phyloP scores from a whole-genome alignment of 2,113 vertebrate genomes.

The Ploceus nigricollis region DNA sequence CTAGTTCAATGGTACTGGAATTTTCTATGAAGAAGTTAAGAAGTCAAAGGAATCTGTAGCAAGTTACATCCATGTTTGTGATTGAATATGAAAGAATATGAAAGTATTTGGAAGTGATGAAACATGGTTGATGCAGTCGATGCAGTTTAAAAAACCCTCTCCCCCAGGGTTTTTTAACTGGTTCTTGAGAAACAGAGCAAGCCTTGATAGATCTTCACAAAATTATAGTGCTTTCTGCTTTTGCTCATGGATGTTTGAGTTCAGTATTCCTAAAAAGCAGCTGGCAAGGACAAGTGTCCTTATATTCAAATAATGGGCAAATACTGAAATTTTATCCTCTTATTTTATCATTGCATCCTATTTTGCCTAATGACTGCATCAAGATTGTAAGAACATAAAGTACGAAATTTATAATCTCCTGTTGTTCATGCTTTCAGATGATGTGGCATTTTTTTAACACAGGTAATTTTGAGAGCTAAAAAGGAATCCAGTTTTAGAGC shows the following conservation, averaged over 20 bases:
- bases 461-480: neutral
- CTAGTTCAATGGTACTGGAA: neutral
- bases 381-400: neutral
- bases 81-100: neutral
- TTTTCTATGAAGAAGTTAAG: neutral
- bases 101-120: neutral
- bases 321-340: neutral
- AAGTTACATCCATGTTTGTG: neutral
- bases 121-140: accelerated
- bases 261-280: neutral
- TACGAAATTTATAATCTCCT: neutral
- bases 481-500: neutral
- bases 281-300: neutral
- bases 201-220: neutral
- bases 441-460: neutral
- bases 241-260: neutral
- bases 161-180: neutral
- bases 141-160: no score
- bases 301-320: neutral
- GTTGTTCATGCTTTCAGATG: neutral
- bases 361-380: neutral
- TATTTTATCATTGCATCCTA: neutral
- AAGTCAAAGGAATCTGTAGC: neutral
- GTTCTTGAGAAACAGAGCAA: neutral
- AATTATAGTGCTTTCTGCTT: neutral